A percentile compares a stretch with the other conserved stretches of the same genome.
These are phyloP conservation scores for Rhinolophus ferrumequinum DNA, from an alignment of 2,113 vertebrate species.

Conservation along the genomic window DNA sequence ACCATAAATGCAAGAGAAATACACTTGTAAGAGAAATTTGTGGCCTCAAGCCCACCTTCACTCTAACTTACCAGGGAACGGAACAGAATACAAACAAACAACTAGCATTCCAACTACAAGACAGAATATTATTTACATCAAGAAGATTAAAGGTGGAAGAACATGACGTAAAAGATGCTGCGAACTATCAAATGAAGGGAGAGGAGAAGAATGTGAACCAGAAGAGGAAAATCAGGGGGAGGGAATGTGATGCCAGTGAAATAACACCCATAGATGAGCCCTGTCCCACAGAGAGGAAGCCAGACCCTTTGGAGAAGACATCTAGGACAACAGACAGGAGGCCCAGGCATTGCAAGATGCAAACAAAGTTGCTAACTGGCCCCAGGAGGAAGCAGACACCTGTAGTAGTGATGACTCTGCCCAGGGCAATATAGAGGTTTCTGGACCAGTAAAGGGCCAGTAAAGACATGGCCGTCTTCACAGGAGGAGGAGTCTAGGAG, in stretches of 20 bases:
- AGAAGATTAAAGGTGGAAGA: neutral
- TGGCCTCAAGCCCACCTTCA: neutral
- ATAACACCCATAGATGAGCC: rapidly evolving
- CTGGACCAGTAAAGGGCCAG: neutral
- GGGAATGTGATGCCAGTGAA: rapidly evolving
- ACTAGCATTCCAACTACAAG: neutral
- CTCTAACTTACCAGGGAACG: neutral
- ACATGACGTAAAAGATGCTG: rapidly evolving
- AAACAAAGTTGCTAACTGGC: neutral
- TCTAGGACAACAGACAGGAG: too few species aligned
- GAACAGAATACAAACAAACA: neutral
- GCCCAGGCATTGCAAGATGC: rapidly evolving
- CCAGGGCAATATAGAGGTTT: neutral
- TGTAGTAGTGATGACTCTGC: neutral
- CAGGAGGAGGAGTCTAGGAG: neutral
- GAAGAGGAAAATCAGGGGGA: neutral
- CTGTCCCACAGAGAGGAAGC: neutral
- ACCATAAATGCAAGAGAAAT: neutral
- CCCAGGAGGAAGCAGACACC: neutral
- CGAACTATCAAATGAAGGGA: rapidly evolving
- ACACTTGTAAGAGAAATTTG: neutral
- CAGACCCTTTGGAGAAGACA: neutral
- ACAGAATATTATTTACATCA: neutral
- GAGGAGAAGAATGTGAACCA: neutral
- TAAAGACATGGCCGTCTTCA: neutral